Conservation (phyloP, 1,140 invertebrate species). For the Drosophila cardini region DNA sequence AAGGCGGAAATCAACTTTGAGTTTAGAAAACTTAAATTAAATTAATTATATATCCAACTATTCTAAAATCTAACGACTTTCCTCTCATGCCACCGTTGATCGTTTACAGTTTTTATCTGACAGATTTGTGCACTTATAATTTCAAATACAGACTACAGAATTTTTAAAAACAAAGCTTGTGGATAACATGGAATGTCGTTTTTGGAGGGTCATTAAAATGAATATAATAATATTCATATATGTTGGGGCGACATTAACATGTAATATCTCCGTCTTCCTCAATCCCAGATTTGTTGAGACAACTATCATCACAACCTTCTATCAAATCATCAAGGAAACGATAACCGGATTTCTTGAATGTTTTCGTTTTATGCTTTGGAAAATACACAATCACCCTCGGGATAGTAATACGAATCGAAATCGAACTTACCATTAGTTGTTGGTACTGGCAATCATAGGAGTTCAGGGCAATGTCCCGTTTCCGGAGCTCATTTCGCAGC, state of each 20-base stretch:
- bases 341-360: constrained; percentile 74
- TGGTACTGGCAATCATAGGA: constrained; percentile 78
- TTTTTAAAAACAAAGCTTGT: constrained; percentile 6
- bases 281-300: constrained; percentile 33
- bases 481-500: constrained; percentile 63
- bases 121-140: constrained; percentile 20
- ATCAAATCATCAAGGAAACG: constrained; percentile 66
- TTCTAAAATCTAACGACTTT: constrained; percentile 47
- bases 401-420: not conserved
- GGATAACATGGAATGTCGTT: no score
- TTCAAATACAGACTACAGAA: constrained; percentile 22
- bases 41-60: constrained; percentile 30
- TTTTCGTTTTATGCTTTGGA: constrained; percentile 62
- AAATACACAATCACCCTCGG: constrained; percentile 1
- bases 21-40: constrained; percentile 2
- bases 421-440: constrained; percentile 72
- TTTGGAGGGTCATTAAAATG: no score
- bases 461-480: constrained; percentile 63
- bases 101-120: constrained; percentile 2
- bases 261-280: constrained; percentile 49
- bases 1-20: constrained; percentile 17
- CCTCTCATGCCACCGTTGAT: constrained; percentile 25
- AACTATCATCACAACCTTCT: constrained; percentile 39
- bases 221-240: not conserved
- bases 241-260: not conserved